Evolutionary conservation across 2,888 invertebrate species (phyloP).

Genomic region (Nysson spinosus): DNA sequence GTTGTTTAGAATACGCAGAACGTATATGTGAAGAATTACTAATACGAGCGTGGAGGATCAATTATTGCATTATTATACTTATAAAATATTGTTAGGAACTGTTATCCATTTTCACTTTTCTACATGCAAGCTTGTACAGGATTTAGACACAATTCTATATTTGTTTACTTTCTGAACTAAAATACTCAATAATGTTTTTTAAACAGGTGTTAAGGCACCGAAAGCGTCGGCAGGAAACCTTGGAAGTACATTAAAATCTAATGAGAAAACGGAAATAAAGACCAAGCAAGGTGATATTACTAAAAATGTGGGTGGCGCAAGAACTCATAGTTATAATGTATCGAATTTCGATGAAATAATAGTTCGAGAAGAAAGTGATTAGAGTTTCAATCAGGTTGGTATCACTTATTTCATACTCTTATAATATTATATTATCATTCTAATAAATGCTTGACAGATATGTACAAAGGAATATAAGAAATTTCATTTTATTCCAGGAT

Average conservation of each 20-base stretch:
- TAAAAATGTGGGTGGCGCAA: constrained; percentile 61
- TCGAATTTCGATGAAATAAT: constrained; percentile 80
- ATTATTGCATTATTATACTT: neutral
- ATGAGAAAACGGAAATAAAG: constrained; percentile 47
- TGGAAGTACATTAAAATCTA: constrained; percentile 32
- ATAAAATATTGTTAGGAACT: neutral
- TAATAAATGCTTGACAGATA: neutral
- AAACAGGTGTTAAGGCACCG: constrained; percentile 58
- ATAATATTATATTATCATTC: neutral
- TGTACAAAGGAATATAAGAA: neutral
- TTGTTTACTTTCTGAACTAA: too few species aligned
- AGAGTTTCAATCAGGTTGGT: constrained; percentile 69
- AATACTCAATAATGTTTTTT: constrained; percentile 22
- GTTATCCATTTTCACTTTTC: too few species aligned
- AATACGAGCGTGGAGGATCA: constrained; percentile 53
- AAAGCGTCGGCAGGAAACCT: constrained; percentile 48
- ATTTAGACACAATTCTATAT: too few species aligned
- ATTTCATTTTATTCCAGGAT: constrained; percentile 35
- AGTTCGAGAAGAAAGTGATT: constrained; percentile 75
- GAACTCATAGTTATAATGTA: constrained; percentile 78
- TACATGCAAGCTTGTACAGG: too few species aligned
- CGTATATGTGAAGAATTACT: neutral
- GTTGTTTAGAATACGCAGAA: too few species aligned
- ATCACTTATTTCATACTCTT: constrained; percentile 16
- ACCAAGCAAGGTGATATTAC: constrained; percentile 23